Base-by-base conservation (phyloP, 2,797 vertebrate species). In the Epinephelus coioides region DNA sequence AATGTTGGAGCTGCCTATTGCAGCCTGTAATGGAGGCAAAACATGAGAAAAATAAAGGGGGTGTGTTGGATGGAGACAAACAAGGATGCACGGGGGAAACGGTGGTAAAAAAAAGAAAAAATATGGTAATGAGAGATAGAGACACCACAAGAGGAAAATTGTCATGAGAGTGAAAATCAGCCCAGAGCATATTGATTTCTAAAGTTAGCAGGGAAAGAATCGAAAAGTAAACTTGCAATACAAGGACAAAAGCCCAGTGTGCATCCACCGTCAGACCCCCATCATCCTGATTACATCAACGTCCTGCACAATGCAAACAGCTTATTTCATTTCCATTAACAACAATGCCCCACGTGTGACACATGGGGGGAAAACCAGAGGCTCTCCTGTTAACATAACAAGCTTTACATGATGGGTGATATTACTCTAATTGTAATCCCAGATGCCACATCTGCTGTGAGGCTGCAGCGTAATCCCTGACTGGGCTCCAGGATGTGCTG, bases 341-440 rank as follows among this genome's bases (percentile, higher is more conserved):
- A 82, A 81, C 69, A 86, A 81, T 78, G 34, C 40, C 49, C 62
- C 66, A 56, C 6, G 11, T 73, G 73, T 68, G 40, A 46, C 64
- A 75, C 76, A 70, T 30, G 49, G 59, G 34, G 27, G 46, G 21
- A 40, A 49, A 74, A n/a, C 43, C 69, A 62, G 46, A 65, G 60
- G 64, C 72, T 82, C 54, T 82, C 65, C 73, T 57, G 68, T 84
- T 84, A 87, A 69, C 55, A 68, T 88, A 88, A 91, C 88, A 86
- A 86, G 88, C 87, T 92, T 90, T 89, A 78, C 71, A 75, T 86
- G 80, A 90, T 86, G 86, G 76, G 54, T 85, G 61, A 90, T 90
- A 90, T 87, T 85, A 84, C 62, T 88, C 80, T 92, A 89, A 91
- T 90, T 90, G 83, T 91, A 91, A 92, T 92, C 88, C 83, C 78